These are phyloP conservation scores for Leptarthrus brevirostris DNA, from an alignment of 2,888 invertebrate genomes.

Conservation along the genomic window DNA sequence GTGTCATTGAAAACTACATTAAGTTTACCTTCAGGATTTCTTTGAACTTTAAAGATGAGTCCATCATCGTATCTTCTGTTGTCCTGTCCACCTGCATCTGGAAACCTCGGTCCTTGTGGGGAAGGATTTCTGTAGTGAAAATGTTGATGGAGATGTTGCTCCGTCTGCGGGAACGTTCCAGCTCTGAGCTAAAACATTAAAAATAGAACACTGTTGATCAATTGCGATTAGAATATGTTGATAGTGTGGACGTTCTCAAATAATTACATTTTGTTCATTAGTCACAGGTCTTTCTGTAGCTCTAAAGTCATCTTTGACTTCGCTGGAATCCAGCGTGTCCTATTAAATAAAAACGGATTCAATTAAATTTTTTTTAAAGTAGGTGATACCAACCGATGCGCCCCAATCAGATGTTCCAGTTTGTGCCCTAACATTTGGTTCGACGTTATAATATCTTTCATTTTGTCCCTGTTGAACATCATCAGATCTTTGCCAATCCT, in stretches of 20 bases:
- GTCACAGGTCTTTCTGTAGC: neutral
- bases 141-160: neutral
- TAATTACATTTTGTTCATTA: conserved; percentile 36
- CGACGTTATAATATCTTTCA: neutral
- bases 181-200: conserved; percentile 23
- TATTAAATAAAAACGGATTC: neutral
- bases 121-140: neutral
- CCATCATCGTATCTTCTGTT: conserved; percentile 54
- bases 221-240: conserved; percentile 25
- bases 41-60: conserved; percentile 64
- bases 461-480: neutral
- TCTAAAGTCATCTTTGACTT: conserved; percentile 18
- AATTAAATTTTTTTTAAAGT: neutral
- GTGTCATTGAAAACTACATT: conserved; percentile 64
- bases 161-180: neutral
- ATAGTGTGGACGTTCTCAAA: neutral
- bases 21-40: conserved; percentile 64
- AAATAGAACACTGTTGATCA: conserved; percentile 30
- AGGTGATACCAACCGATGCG: neutral
- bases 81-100: too few species aligned
- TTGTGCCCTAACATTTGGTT: neutral
- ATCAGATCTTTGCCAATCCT: neutral
- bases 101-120: neutral
- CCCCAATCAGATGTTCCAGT: neutral
- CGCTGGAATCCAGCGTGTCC: neutral